Base-by-base conservation (phyloP, 92 coral and sea anemone species). In the Paragorgia papillata region DNA sequence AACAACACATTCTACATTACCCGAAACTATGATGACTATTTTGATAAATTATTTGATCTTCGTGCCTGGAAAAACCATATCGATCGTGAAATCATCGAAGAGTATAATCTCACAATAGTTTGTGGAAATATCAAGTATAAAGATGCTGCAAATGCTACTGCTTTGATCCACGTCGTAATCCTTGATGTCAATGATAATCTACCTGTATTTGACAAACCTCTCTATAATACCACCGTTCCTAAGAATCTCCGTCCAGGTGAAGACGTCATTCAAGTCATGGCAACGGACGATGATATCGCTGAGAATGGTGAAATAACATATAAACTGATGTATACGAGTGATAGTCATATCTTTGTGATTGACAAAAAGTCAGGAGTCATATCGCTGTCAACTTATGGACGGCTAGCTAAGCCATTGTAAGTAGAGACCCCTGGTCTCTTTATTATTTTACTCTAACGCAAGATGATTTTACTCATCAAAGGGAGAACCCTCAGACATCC, bases 251-350 rank as follows among this genome's bases (percentile, higher is more conserved):
- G 5, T 9, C 56, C 56, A 20, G 73, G 73, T 8, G 57, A 20
- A 66, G 73, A 66, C 9, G 9, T 66, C 1, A 66, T 66, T 1
- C 73, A 66, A 29, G 73, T 66, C 7, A 41, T 12, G 12, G 73
- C 73, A n/a, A 66, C 53, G 7, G 73, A 66, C 41, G 56, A 66
- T 27, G 73, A 66, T 18, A 15, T 13, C 28, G 55, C 44, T 5
- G 31, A 66, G 57, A 66, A 66, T 39, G 73, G 73, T 40, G 29
- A 66, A 7, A 66, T 66, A 12, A 66, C 56, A 2, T 66, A 66
- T 19, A 66, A 12, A 10, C 41, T 66, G 73, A 19, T 24, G 7
- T 22, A 39, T 19, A 21, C 55, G 18, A 22, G 57, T 9, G 56
- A 41, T 8, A 66, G 73, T 21, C 41, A 66, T 17, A 66, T 66